Evolutionary conservation across 2,797 vertebrate species (phyloP).

Genomic region (Neosilurus hyrtlii): DNA sequence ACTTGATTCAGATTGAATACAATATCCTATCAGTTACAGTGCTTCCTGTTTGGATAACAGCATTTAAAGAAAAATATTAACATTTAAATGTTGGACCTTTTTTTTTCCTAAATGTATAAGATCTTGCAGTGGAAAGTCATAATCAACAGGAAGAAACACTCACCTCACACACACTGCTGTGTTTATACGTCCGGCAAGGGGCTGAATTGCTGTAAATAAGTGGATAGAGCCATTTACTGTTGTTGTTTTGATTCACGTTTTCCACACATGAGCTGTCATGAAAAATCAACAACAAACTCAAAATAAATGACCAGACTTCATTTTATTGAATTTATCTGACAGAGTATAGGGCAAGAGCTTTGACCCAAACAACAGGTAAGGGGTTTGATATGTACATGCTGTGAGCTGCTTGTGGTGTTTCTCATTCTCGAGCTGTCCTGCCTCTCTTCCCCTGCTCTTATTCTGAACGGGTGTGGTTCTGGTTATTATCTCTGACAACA

Average conservation of each 20-base stretch:
- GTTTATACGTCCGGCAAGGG: background rate
- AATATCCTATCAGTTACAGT: background rate
- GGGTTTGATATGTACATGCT: background rate
- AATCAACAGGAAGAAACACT: background rate
- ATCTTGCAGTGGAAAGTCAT: background rate
- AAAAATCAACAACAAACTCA: no score
- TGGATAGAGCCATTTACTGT: background rate
- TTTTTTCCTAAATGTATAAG: background rate
- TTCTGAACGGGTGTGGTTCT: constrained; percentile 19
- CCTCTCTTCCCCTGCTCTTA: constrained; percentile 19
- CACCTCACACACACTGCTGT: background rate
- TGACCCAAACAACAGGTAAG: constrained; percentile 9
- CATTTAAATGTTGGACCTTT: background rate
- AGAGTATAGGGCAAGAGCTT: constrained; percentile 25
- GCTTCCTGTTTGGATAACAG: constrained; percentile 1
- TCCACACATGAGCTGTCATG: no score
- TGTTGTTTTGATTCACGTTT: no score
- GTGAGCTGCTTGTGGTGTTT: constrained; percentile 26
- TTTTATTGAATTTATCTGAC: background rate
- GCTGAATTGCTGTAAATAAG: background rate
- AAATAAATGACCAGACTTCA: no score
- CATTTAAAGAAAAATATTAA: background rate
- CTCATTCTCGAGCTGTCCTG: background rate
- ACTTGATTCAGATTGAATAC: background rate
- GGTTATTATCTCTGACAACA: constrained; percentile 20